phyloP scores from a whole-genome alignment of 2,888 invertebrate genomes.

The Pristionchus exspectatus region DNA sequence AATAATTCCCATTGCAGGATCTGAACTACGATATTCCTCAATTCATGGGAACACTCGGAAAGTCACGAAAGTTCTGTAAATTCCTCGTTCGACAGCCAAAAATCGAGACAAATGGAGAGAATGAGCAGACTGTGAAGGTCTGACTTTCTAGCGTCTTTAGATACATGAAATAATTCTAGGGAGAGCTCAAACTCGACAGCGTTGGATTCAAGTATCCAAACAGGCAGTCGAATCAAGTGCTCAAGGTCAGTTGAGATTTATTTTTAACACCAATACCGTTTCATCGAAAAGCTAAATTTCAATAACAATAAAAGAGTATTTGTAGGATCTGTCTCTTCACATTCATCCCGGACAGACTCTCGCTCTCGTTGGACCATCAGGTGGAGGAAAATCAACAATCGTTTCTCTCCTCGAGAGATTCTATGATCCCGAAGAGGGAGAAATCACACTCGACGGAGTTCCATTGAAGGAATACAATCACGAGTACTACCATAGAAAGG shows the following conservation, averaged over 20 bases:
- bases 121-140: background rate
- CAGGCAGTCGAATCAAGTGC: slow-evolving; percentile 86
- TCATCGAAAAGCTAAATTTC: too few species aligned
- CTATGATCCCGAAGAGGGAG: slow-evolving; percentile 79
- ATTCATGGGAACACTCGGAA: slow-evolving; percentile 80
- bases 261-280: too few species aligned
- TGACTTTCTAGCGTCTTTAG: background rate
- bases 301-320: background rate
- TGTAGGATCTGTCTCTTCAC: slow-evolving; percentile 66
- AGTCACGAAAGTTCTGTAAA: slow-evolving; percentile 78
- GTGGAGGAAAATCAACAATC: slow-evolving; percentile 80
- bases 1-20: slow-evolving; percentile 66
- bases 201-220: slow-evolving; percentile 90
- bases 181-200: slow-evolving; percentile 85
- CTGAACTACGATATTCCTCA: slow-evolving; percentile 79
- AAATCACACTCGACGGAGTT: slow-evolving; percentile 79
- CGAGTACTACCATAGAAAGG: slow-evolving; percentile 79
- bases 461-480: slow-evolving; percentile 78
- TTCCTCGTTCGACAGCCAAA: slow-evolving; percentile 59
- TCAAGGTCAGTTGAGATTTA: slow-evolving; percentile 81
- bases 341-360: slow-evolving; percentile 79
- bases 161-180: slow-evolving; percentile 78
- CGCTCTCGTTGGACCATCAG: slow-evolving; percentile 80
- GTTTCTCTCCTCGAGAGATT: slow-evolving; percentile 80
- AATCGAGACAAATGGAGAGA: background rate